Percentiles rank a stretch among this genome's conserved stretches.
Conservation (phyloP, 2,888 invertebrate genomes). For the Bhutanitis thaidina region DNA sequence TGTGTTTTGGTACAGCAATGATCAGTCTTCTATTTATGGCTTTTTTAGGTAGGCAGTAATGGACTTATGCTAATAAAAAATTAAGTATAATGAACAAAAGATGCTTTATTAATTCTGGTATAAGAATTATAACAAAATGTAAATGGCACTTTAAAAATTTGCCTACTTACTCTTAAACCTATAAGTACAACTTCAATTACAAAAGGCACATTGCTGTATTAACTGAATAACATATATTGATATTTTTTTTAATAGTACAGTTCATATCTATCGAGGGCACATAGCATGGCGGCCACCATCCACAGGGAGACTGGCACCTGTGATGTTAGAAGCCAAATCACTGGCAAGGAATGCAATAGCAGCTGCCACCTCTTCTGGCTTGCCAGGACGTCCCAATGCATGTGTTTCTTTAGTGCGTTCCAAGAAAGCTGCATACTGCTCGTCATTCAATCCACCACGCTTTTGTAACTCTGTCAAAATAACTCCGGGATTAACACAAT, state of each 20-base stretch:
- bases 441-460: constrained; percentile 90
- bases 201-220: constrained; percentile 10
- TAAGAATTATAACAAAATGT: constrained; percentile 12
- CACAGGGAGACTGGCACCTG: constrained; percentile 92
- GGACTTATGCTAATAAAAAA: too few species aligned
- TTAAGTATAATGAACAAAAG: neutral
- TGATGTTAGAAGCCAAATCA: constrained; percentile 92
- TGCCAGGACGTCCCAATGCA: constrained; percentile 92
- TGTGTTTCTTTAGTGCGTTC: constrained; percentile 93
- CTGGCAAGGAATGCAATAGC: constrained; percentile 96
- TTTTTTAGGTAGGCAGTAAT: too few species aligned
- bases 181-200: too few species aligned
- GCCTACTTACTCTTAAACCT: too few species aligned
- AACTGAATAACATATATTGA: neutral
- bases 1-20: too few species aligned
- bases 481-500: constrained; percentile 96
- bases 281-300: constrained; percentile 97
- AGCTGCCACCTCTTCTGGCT: constrained; percentile 91
- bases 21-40: too few species aligned
- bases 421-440: constrained; percentile 90
- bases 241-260: neutral
- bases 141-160: constrained; percentile 8
- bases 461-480: constrained; percentile 93
- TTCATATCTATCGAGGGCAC: constrained; percentile 88
- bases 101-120: neutral